Evolutionary conservation across 2,888 invertebrate species (phyloP).

Genomic region (Brachyopa scutellaris): DNA sequence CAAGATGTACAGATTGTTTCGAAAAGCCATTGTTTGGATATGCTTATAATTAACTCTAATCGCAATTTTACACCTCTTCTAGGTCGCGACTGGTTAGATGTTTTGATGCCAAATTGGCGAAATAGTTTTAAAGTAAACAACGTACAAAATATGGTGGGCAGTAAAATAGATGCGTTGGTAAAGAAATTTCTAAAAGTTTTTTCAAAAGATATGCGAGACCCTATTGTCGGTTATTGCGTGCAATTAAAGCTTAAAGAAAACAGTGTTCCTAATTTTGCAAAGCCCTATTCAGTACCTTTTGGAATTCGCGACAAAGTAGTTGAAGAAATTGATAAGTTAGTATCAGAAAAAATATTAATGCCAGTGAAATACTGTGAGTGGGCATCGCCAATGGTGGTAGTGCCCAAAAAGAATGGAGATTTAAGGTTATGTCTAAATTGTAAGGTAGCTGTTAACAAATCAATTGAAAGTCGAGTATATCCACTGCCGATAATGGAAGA

Average conservation of each 20-base stretch:
- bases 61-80: too few relatives aligned
- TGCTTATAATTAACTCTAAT: too few relatives aligned
- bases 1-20: too few relatives aligned
- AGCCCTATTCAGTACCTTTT: constrained; percentile 42
- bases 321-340: constrained; percentile 18
- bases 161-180: constrained; percentile 6
- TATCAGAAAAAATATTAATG: constrained; percentile 14
- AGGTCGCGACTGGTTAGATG: constrained; percentile 29
- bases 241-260: constrained; percentile 26
- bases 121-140: constrained; percentile 17
- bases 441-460: too few relatives aligned
- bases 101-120: constrained; percentile 19
- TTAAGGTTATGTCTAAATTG: too few relatives aligned
- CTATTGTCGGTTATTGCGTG: background rate
- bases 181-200: constrained; percentile 23
- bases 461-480: too few relatives aligned
- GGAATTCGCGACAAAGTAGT: constrained; percentile 46
- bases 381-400: background rate
- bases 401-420: constrained; percentile 18
- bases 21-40: too few relatives aligned
- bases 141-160: background rate
- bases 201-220: background rate
- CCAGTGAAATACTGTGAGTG: too few relatives aligned
- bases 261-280: constrained; percentile 45
- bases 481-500: too few relatives aligned